Base-by-base conservation (phyloP, 35 echinoderm and acorn worm species). In the Hemicentrotus pulcherrimus region DNA sequence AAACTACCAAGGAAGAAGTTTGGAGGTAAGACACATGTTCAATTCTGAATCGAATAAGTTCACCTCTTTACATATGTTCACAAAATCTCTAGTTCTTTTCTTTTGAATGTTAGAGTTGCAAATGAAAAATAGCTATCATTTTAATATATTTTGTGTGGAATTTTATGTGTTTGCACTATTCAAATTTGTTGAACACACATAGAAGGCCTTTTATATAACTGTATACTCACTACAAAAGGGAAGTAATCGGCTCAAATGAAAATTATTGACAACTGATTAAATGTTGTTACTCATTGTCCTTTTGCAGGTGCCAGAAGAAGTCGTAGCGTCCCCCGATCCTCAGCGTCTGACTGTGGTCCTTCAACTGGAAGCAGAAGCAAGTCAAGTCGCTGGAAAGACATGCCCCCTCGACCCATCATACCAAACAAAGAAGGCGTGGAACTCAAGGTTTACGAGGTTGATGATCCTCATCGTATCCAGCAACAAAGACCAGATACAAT, bases 401-500 rank as follows among this genome's bases (percentile, higher is more conserved):
- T 98, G 24, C 96, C 94, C 32, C 98, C 98, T 16, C 96, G 97
- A 86, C 96, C 97, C 19, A 95, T 95, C 92, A 70, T 95, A 14
- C 96, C 95, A 59, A 95, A 95, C 50, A 96, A 97, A 41, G 95
- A 96, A 11, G 96, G 96, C 31, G 96, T 99, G 15, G 98, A 97
- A 92, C 96, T 99, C 65, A 99, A 99, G 85, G 96, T 99, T 0
- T 99, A 99, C 94, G 97, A 99, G 91, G 98, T 99, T 8, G 98
- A 99, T 94, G 96, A 99, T 58, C 94, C 96, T 11, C 78, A 99
- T 59, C 96, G 94, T 48, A 87, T 99, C 32, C 90, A 95, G 15
- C 95, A 96, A 52, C 96, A 97, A 50, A 97, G 95, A 94, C 47
- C 98, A 88, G 98, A 99, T 86, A 85, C 95, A 31, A 92, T 97